phyloP scores from a whole-genome alignment of 2,113 vertebrate genomes.

The Mus spicilegus region DNA sequence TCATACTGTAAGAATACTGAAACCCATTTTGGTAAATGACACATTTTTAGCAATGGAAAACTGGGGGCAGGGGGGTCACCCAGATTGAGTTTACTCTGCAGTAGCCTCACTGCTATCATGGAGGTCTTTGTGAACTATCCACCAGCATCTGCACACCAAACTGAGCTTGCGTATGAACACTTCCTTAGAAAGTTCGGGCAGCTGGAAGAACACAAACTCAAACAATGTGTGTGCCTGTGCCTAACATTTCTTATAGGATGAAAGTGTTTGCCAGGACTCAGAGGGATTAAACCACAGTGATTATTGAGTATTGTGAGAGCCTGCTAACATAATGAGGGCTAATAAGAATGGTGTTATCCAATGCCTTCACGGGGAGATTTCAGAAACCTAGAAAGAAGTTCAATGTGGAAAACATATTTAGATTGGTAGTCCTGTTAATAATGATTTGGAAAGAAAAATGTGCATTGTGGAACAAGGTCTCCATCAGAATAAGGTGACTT shows the following conservation, averaged over 20 bases:
- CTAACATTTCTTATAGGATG: conserved; percentile 27
- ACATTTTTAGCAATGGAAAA: conserved; percentile 21
- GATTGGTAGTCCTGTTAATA: background rate
- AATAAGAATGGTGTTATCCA: background rate
- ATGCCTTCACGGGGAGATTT: background rate
- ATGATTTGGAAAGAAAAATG: conserved; percentile 41
- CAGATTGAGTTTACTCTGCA: background rate
- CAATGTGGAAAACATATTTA: background rate
- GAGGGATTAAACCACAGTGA: background rate
- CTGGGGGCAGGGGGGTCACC: background rate
- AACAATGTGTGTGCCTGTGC: background rate
- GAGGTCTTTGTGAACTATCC: conserved; percentile 8
- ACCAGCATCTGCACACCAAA: conserved; percentile 59
- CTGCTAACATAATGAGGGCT: background rate
- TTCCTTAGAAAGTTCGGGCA: background rate
- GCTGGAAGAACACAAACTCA: background rate
- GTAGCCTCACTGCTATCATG: background rate
- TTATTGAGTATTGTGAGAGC: background rate
- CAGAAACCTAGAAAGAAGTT: conserved; percentile 19
- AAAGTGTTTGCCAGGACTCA: background rate
- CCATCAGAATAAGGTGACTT: background rate
- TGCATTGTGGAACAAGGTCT: background rate
- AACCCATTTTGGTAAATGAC: conserved; percentile 49
- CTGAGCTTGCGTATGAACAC: background rate
- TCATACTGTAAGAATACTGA: conserved; percentile 33